Evolutionary conservation across 2,113 vertebrate genomes (phyloP).

Genomic region (Urocolius indicus): DNA sequence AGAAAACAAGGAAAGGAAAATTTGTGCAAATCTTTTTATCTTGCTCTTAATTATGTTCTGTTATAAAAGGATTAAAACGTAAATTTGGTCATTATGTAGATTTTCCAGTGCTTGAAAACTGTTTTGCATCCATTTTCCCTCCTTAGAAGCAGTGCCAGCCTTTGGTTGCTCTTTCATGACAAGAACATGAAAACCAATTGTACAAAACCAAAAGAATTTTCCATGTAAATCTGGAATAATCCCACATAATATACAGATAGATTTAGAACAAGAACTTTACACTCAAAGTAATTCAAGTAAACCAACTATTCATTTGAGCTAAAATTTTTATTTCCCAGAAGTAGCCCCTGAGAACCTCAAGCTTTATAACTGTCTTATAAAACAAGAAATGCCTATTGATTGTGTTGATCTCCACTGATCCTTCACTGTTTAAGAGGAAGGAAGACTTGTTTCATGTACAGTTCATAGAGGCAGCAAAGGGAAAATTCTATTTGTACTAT

Average conservation of each 20-base stretch:
- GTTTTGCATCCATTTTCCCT: not conserved
- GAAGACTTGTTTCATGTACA: not conserved
- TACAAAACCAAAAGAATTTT: not conserved
- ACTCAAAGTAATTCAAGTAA: not conserved
- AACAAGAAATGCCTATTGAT: not conserved
- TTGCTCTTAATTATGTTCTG: not conserved
- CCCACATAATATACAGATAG: not conserved
- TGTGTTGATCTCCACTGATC: fast-evolving
- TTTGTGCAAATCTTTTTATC: not conserved
- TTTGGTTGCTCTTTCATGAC: not conserved
- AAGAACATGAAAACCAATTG: not conserved
- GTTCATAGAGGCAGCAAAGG: not conserved
- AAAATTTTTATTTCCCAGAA: not conserved
- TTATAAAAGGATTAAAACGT: not conserved
- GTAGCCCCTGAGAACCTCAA: not conserved
- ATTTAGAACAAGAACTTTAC: not conserved
- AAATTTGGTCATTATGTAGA: not conserved
- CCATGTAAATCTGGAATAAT: not conserved
- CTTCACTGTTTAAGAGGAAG: not conserved
- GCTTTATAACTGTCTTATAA: not conserved
- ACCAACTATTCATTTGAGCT: not conserved
- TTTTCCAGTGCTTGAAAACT: not conserved
- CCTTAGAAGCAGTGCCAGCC: not conserved
- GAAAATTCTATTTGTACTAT: not conserved
- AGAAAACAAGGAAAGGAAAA: not conserved